Conservation (phyloP, 1,140 invertebrate species). For the Pissodes strobi region DNA sequence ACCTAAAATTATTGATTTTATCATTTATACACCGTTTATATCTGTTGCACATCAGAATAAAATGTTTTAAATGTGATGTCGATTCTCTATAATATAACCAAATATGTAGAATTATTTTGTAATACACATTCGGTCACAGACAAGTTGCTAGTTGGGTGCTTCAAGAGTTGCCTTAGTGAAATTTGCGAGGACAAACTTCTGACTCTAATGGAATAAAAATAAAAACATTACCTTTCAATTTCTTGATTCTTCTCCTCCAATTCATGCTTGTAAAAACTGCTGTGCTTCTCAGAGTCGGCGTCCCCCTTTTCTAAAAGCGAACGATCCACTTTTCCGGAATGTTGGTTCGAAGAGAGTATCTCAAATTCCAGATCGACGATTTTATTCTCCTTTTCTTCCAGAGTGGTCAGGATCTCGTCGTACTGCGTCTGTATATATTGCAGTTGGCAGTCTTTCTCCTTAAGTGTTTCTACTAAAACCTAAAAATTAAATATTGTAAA, state of each 20-base stretch:
- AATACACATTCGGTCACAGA: too few relatives aligned
- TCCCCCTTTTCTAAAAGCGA: constrained; percentile 40
- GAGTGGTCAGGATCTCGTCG: constrained; percentile 40
- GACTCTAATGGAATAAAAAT: too few relatives aligned
- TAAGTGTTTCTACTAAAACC: constrained; percentile 47
- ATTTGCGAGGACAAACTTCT: too few relatives aligned
- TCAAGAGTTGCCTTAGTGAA: too few relatives aligned
- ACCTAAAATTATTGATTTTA: too few relatives aligned
- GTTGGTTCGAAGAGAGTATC: constrained; percentile 26
- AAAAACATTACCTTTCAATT: constrained; percentile 63
- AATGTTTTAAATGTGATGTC: too few relatives aligned
- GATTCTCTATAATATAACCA: too few relatives aligned
- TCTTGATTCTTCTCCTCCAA: constrained; percentile 59
- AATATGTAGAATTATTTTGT: too few relatives aligned
- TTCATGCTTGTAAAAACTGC: constrained; percentile 47
- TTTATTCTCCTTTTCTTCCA: constrained; percentile 50
- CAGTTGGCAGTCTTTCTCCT: constrained; percentile 51
- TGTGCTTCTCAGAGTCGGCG: constrained; percentile 40
- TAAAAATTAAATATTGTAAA: constrained; percentile 42
- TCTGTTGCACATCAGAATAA: too few relatives aligned
- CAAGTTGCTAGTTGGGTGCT: too few relatives aligned
- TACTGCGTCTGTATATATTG: constrained; percentile 43
- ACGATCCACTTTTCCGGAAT: constrained; percentile 5
- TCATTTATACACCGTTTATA: too few relatives aligned
- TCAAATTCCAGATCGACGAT: constrained; percentile 52